Base-by-base conservation (phyloP, 2,797 vertebrate species). In the Danio aesculapii region DNA sequence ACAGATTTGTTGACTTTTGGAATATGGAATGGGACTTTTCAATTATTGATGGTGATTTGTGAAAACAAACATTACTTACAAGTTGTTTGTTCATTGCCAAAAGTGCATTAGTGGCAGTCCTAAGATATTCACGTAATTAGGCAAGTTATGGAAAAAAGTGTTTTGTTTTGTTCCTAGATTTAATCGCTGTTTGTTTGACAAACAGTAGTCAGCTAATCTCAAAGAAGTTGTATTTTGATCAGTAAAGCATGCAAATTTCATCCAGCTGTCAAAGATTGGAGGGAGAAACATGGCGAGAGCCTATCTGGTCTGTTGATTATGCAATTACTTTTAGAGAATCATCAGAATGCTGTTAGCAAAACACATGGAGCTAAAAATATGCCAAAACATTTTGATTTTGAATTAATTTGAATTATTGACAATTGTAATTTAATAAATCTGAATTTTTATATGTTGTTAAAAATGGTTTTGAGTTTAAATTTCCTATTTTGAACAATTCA, bases 1-100 rank as follows among this genome's bases (percentile, higher is more conserved):
- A 83, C 75, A 81, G 47, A 82, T 74, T 59, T 75, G 67, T 87
- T 86, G 87, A 84, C 86, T 81, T 86, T 58, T 58, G 62, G 11
- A 76, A 46, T 83, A 67, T 71, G 73, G 49, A 77, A 83, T 74
- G 30, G 76, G 7, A 84, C 63, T 53, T 88, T 89, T 86, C 53
- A 83, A 72, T 80, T 81, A 81, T 86, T 80, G 47, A 71, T 86
- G 77, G 53, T 80, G 46, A 70, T 57, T 84, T 77, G 83, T 85
- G 81, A 83, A 82, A 86, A 61, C 68, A 76, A 83, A 77, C n/a
- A 10, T 79, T 17, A 12, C 53, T 82, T 57, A 81, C 41, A n/a
- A 74, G 57, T 30, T 19, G 46, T 52, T 81, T 86, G 88, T 88
- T 87, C 83, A 79, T 89, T 77, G 75, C 49, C 3, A 82, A 47